Base-by-base conservation (phyloP, 92 coral and sea anemone species). In the Parazoanthus swiftii region DNA sequence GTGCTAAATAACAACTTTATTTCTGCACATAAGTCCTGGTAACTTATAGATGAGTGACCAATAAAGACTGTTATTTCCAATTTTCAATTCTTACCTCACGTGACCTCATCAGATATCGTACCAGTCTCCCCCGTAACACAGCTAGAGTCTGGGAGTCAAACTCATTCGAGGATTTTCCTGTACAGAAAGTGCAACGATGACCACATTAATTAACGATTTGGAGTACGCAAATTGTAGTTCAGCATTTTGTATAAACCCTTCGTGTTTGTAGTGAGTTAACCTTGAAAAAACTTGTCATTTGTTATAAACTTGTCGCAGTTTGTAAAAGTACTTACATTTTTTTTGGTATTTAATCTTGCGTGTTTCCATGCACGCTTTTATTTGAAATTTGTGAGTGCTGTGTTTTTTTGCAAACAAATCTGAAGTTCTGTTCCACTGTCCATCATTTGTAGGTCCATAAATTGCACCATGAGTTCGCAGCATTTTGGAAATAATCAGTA, bases 111-210 rank as follows among this genome's bases (percentile, higher is more conserved):
- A 97, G 92, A 70, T 97, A 97, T 68, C 99, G 85, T 0, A 97
- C 99, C 76, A 97, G 89, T 80, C 99, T 89, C 36, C 99, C 99
- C 81, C 99, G 91, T n/a, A 97, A 90, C 43, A 97, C 99, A 3
- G 99, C 99, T 67, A 97, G 89, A 8, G 99, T 97, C 72, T 95
- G 97, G 8, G 90, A 88, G 83, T 97, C 99, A 90, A 97, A 97
- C 89, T 97, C 99, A 81, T 92, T 97, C n/a, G 98, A 91, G 13
- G 98, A 89, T 11, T 92, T 89, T 11, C 93, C 94, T 88, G 84
- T 0, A 91, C 77, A 58, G 92, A 75, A n/a, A 5, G 25, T 63
- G 26, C 26, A 63, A 63, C 8, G 26, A 63, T 0, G 8, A 18
- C 5, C 26, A 18, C 25, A 20, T 63, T 4, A 18, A 23, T 18